Evolutionary conservation across 1,140 invertebrate species (phyloP), one percentile per base, ranked within the genome.

Genomic region (Leptinotarsa lineolata): DNA sequence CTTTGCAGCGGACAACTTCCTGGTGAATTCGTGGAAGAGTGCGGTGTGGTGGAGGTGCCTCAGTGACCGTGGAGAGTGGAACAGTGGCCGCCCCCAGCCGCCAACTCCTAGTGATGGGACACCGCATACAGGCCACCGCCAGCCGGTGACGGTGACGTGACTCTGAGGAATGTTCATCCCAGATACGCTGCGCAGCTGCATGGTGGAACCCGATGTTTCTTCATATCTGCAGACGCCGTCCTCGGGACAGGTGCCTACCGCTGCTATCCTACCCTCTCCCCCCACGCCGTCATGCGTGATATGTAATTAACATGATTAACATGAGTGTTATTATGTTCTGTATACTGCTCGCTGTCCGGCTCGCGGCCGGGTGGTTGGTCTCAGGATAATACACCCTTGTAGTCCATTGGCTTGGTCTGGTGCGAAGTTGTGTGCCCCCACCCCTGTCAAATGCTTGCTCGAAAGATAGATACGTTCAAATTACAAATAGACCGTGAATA

Each of bases 131-230:
- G 72, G 72, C 73, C 58, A 60, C 70, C 73, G 78, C 72, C 70
- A 77, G 75, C 76, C 70, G 78, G 81, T 83, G 81, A 81, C 77
- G 75, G 80, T 76, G 75, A 77, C 76, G 83, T 83, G 82, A 81
- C 81, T 84, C 76, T 83, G 86, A 89, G 89, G 89, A 88, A 93
- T 93, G 91, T 92, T 92, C 86, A 92, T 92, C 88, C 91, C 91
- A 84, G 92, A 93, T 82, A 89, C 90, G 80, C 86, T 92, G 82
- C 90, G 91, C 86, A 92, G 91, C 90, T 92, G 91, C 88, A 93
- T 92, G 92, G 91, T 93, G 88, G 91, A 92, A 88, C 91, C 91
- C 86, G 92, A 93, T 91, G 91, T 93, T 82, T 92, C 91, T 83
- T 91, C 91, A 82, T 93, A 92, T 86, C 90, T 92, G 82, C 92